These are phyloP conservation scores for Hypotaenidia okinawae DNA, from an alignment of 2,797 vertebrate species.

Conservation along the genomic window DNA sequence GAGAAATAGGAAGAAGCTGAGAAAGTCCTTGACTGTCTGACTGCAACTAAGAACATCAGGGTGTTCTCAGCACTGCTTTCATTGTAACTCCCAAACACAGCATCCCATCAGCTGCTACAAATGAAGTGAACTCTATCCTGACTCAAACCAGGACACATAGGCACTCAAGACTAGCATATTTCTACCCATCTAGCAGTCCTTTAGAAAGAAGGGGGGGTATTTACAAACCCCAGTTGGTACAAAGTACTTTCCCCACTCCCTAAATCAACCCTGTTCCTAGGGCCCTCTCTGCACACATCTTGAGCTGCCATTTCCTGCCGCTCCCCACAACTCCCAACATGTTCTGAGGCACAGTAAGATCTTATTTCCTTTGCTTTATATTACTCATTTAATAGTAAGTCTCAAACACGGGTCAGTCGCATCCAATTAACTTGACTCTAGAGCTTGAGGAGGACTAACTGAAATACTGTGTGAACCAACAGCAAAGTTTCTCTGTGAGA, in stretches of 20 bases:
- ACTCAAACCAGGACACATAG: too few relatives aligned
- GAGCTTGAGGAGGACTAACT: slow-evolving; percentile 26
- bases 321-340: slow-evolving; percentile 2
- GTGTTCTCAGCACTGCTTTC: too few relatives aligned
- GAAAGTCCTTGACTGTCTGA: too few relatives aligned
- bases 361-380: slow-evolving; percentile 16
- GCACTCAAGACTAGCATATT: background rate
- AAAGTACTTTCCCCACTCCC: background rate
- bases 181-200: background rate
- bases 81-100: too few relatives aligned
- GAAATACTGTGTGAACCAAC: slow-evolving; percentile 7
- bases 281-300: background rate
- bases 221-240: background rate
- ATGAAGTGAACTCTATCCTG: too few relatives aligned
- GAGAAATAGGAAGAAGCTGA: too few relatives aligned
- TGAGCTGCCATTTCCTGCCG: slow-evolving; percentile 24
- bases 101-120: too few relatives aligned
- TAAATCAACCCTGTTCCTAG: background rate
- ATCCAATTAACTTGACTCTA: slow-evolving; percentile 3
- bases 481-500: slow-evolving; percentile 22
- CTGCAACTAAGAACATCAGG: too few relatives aligned
- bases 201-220: background rate
- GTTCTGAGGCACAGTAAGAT: slow-evolving; percentile 2
- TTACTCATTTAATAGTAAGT: background rate
- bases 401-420: background rate